A percentile compares a stretch with the other conserved stretches of the same genome.
These are phyloP conservation scores for Drosophila nr. perissopoda DNA, from an alignment of 2,888 invertebrate genomes.

Conservation along the genomic window DNA sequence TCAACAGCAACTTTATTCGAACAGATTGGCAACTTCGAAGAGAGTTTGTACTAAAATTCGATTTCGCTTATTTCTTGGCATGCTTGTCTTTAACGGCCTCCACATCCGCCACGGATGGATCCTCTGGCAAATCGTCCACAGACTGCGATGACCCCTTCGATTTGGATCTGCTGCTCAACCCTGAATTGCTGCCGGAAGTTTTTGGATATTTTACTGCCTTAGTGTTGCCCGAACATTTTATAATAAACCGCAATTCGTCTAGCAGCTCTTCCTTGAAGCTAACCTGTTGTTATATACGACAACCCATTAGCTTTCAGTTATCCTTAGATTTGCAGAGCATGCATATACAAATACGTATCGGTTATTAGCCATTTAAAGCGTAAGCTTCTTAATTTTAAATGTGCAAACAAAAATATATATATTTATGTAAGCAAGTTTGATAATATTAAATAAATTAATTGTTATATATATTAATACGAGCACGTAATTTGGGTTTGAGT, in stretches of 20 bases:
- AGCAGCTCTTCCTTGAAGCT: constrained; percentile 89
- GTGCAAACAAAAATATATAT: background rate
- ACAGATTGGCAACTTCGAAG: background rate
- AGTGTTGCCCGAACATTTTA: constrained; percentile 89
- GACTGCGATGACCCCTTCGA: constrained; percentile 74
- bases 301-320: background rate
- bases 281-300: constrained; percentile 84
- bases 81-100: constrained; percentile 47
- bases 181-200: constrained; percentile 66
- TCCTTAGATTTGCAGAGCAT: background rate
- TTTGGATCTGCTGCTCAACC: constrained; percentile 55
- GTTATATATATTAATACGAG: background rate
- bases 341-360: background rate
- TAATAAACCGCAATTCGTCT: constrained; percentile 90
- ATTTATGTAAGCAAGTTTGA: background rate
- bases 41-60: constrained; percentile 13
- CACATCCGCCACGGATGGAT: constrained; percentile 47
- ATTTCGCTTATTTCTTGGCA: constrained; percentile 46
- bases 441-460: background rate
- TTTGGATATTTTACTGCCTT: constrained; percentile 88
- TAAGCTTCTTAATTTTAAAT: background rate
- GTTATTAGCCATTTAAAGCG: background rate
- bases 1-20: constrained; percentile 21
- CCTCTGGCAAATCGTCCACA: constrained; percentile 76
- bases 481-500: background rate